Evolutionary conservation across 2,797 vertebrate genomes (phyloP).

Genomic region (Philypnodon macrostomus): DNA sequence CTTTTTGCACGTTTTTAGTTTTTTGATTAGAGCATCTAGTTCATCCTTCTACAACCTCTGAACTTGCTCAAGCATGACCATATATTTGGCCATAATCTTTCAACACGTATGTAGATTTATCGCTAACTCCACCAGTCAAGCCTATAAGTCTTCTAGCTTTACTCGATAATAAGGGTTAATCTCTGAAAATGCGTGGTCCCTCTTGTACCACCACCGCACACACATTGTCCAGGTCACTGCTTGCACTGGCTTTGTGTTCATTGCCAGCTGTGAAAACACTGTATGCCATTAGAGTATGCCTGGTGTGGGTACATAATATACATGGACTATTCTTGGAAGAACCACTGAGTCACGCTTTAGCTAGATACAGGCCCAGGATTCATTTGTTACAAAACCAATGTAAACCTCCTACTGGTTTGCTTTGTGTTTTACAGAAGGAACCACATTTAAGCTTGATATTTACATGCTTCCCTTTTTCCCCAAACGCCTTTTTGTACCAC

Average conservation of each 20-base stretch:
- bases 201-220: constrained; percentile 16
- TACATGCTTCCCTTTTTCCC: constrained; percentile 26
- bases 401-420: constrained; percentile 1
- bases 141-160: constrained; percentile 28
- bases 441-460: neutral
- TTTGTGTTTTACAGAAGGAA: neutral
- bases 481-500: neutral
- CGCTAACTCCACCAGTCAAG: constrained; percentile 22
- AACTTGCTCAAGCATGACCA: too few species aligned
- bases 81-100: neutral
- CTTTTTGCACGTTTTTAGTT: too few species aligned
- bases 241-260: constrained; percentile 64
- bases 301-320: constrained; percentile 29
- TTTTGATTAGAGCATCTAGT: too few species aligned
- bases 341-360: constrained; percentile 37
- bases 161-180: constrained; percentile 47
- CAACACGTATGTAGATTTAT: constrained; percentile 19
- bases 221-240: constrained; percentile 56
- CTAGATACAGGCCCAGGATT: constrained; percentile 27
- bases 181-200: constrained; percentile 25
- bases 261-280: constrained; percentile 74
- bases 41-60: too few species aligned
- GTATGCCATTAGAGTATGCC: constrained; percentile 44
- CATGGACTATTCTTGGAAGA: constrained; percentile 46
- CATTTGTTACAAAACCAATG: constrained; percentile 22